Evolutionary conservation across 2,888 invertebrate species (phyloP).

Genomic region (Osmoderma eremita): DNA sequence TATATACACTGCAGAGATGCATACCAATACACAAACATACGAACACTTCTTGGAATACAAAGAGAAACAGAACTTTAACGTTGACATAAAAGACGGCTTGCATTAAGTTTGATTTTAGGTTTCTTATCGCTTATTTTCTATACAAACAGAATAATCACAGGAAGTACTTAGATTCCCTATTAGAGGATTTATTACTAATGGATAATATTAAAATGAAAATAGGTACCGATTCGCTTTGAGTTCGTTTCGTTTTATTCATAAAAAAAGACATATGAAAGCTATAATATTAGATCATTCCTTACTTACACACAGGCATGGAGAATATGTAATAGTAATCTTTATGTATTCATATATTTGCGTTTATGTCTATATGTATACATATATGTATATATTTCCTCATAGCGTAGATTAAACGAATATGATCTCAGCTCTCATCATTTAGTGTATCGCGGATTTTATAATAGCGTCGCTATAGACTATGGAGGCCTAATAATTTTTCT

Average conservation of each 20-base stretch:
- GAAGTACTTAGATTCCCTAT: background rate
- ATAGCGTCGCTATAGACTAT: background rate
- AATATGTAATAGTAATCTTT: too few relatives aligned
- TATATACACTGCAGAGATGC: too few relatives aligned
- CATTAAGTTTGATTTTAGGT: conserved; percentile 3
- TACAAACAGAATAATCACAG: background rate
- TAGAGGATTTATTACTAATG: background rate
- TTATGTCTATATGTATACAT: background rate
- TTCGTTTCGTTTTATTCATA: too few relatives aligned
- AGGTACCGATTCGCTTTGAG: too few relatives aligned
- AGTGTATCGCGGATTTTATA: background rate
- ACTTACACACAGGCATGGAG: too few relatives aligned
- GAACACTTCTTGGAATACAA: conserved; percentile 4
- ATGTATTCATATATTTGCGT: background rate
- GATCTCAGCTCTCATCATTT: conserved; percentile 15
- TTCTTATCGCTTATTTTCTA: background rate
- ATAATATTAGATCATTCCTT: too few relatives aligned
- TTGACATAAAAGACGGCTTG: background rate
- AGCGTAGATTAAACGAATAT: conserved; percentile 16
- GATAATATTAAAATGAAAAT: too few relatives aligned
- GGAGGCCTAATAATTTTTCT: conserved; percentile 8
- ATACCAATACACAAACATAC: background rate
- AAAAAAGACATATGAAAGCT: too few relatives aligned
- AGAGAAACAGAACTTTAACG: background rate
- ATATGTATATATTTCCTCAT: background rate